Evolutionary conservation across 2,113 vertebrate genomes (phyloP).

Genomic region (Ibidorhyncha struthersii): DNA sequence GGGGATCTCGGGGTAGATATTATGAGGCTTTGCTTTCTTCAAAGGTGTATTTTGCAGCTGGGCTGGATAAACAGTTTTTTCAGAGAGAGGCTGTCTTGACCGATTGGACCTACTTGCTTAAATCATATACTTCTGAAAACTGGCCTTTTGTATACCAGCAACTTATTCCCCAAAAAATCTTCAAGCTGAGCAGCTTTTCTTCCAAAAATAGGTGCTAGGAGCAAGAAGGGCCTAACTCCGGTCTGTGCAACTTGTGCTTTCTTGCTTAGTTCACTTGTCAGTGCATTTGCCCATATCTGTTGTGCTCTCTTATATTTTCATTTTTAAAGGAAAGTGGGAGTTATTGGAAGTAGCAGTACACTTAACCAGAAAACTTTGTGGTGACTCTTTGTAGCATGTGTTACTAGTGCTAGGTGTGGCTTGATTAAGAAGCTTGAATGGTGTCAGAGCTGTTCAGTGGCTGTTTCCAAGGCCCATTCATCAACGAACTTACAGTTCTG

Average conservation of each 20-base stretch:
- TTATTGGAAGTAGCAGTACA: not conserved
- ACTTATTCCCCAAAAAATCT: not conserved
- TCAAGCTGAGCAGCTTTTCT: not conserved
- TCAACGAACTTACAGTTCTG: not conserved
- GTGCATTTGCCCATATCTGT: not conserved
- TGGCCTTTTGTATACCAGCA: not conserved
- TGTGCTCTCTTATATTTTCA: not conserved
- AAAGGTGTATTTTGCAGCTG: not conserved
- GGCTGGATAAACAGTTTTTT: not conserved
- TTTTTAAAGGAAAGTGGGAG: not conserved
- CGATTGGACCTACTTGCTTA: not conserved
- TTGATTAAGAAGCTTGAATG: not conserved
- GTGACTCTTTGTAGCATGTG: not conserved
- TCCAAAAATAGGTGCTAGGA: not conserved
- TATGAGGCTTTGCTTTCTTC: accelerated
- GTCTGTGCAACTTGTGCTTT: not conserved
- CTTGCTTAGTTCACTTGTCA: not conserved
- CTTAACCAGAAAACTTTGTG: not conserved
- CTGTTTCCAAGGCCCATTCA: not conserved
- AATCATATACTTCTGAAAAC: not conserved
- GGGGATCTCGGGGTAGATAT: conserved; percentile 89
- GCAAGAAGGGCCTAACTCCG: not conserved
- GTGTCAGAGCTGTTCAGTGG: not conserved
- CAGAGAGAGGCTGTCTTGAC: not conserved
- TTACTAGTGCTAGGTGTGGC: not conserved